A percentile compares a stretch with the other conserved stretches of the same genome.
Conservation (phyloP, 1,140 invertebrate species). For the Drosophila tropicalis region DNA sequence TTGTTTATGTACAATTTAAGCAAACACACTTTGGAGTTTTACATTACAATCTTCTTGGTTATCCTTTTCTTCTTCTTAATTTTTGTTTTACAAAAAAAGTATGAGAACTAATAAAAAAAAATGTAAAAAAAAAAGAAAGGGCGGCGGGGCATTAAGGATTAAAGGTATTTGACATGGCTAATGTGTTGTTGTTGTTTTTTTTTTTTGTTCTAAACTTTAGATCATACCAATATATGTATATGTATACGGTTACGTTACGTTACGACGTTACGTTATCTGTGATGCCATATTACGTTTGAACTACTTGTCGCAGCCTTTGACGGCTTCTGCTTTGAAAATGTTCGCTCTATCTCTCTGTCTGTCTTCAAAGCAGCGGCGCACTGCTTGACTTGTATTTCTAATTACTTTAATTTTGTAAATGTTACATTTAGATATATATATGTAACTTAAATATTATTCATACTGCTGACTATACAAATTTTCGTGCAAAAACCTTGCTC, state of each 20-base stretch:
- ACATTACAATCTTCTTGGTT: background rate
- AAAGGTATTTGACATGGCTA: too few relatives aligned
- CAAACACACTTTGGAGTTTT: slow-evolving; percentile 1
- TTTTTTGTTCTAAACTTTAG: background rate
- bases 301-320: background rate
- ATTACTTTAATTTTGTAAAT: background rate
- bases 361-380: background rate
- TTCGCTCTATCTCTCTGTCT: background rate
- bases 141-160: background rate
- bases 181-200: background rate
- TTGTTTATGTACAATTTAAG: slow-evolving; percentile 5
- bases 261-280: slow-evolving; percentile 3
- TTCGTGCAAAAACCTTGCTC: slow-evolving; percentile 5
- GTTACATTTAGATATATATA: slow-evolving; percentile 11
- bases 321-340: background rate
- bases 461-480: slow-evolving; percentile 13
- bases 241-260: background rate
- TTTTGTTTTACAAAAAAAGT: background rate
- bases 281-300: slow-evolving; percentile 7
- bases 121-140: background rate
- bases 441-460: background rate
- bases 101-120: background rate
- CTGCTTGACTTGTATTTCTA: background rate
- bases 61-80: background rate
- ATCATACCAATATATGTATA: background rate